Percentiles rank a stretch among this genome's conserved stretches.
Conservation (phyloP, 37 sponge, comb jelly and placozoan species). For the Axinella damicornis region DNA sequence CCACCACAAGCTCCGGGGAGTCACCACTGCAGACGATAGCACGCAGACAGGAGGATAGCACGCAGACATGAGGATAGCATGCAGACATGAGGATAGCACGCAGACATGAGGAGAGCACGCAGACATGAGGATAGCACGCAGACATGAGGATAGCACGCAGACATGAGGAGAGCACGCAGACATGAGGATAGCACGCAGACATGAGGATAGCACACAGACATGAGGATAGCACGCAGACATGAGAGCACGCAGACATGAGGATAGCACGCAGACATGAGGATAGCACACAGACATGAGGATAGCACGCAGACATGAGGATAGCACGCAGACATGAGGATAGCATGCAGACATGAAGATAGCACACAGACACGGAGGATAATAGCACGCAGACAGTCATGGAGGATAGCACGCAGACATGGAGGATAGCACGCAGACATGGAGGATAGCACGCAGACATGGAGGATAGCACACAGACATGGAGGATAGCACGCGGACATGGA, state of each 20-base stretch:
- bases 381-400: too few relatives aligned
- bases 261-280: background rate
- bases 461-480: background rate
- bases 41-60: background rate
- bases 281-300: background rate
- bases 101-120: background rate
- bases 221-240: background rate
- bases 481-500: background rate
- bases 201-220: background rate
- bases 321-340: background rate
- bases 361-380: too few relatives aligned
- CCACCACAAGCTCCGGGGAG: conserved; percentile 43
- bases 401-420: background rate
- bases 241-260: background rate
- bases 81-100: background rate
- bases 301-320: background rate
- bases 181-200: background rate
- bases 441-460: background rate
- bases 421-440: background rate
- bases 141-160: background rate
- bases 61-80: background rate
- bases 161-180: background rate
- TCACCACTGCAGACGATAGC: conserved; percentile 24
- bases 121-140: background rate
- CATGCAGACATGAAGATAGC: background rate